A percentile compares a stretch with the other conserved stretches of the same genome.
phyloP scores from a whole-genome alignment of 2,113 vertebrate genomes.

The Chelonoidis abingdonii region DNA sequence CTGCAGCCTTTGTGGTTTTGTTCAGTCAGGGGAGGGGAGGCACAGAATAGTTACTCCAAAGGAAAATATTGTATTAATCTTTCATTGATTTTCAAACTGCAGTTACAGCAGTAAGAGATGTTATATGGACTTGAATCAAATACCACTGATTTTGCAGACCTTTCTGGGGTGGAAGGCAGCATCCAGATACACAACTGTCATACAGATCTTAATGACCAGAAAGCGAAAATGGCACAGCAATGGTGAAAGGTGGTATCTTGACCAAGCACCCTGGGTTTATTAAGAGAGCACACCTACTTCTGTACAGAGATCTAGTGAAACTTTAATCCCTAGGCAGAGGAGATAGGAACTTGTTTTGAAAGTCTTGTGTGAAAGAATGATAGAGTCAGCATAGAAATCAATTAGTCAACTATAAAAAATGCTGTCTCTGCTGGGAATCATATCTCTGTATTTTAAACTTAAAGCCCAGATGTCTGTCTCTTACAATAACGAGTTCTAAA shows the following conservation, averaged over 20 bases:
- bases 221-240: background rate
- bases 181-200: background rate
- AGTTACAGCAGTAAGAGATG: background rate
- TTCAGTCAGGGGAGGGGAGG: background rate
- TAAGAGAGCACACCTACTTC: background rate
- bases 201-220: background rate
- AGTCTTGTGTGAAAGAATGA: background rate
- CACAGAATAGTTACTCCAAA: background rate
- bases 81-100: background rate
- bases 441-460: background rate
- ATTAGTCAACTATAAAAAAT: background rate
- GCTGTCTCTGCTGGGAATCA: background rate
- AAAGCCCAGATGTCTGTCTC: background rate
- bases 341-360: background rate
- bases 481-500: background rate
- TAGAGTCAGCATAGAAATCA: background rate
- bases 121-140: background rate
- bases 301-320: background rate
- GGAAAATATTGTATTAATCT: background rate
- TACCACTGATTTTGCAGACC: accelerated
- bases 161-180: background rate
- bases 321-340: background rate
- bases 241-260: background rate
- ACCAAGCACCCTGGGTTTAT: background rate
- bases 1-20: background rate